Base-by-base conservation (phyloP, 2,888 invertebrate species). In the Pollenia griseotomentosa region DNA sequence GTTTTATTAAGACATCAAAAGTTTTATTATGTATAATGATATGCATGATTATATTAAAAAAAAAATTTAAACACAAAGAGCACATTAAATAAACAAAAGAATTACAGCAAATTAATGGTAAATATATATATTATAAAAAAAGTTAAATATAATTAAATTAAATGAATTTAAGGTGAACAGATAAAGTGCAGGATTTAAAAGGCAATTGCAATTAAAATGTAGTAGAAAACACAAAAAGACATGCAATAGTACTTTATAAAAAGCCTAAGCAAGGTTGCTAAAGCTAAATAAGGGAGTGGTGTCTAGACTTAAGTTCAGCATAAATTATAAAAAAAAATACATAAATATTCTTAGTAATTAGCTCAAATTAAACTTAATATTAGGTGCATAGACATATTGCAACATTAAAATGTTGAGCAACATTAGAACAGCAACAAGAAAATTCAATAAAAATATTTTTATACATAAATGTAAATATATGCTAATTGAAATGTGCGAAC, bases 1-100 rank as follows among this genome's bases (percentile, higher is more conserved):
- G 33, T 77, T 70, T 42, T 66, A 81, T 53, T 75, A 70, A 48
- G 11, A 87, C 75, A 86, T 74, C 71, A 81, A 85, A 63, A 8
- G 14, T 63, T 55, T 33, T 61, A 75, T 59, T 70, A 23, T 61
- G 44, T 61, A 53, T 55, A 63, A 68, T 73, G 77, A 71, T 73
- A 81, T 79, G 70, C 59, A 66, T 68, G 77, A 48, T 55, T 77
- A 78, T 42, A 61, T 44, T 53, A 66, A 44, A 75, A 33, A 23
- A 53, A 48, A 44, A 46, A 44, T 2, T 12, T 63, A 33, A 33
- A 78, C 9, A 57, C 44, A 68, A 14, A 70, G 14, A 48, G 14
- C 42, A 75, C 42, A 75, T 44, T 23, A 59, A 71, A 23, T 59
- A 23, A 65, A 57, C 40, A 79, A 48, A 75, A 59, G 33, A 53